Base-by-base conservation (phyloP, 2,797 vertebrate species). In the Microctenopoma stevenorrisi region DNA sequence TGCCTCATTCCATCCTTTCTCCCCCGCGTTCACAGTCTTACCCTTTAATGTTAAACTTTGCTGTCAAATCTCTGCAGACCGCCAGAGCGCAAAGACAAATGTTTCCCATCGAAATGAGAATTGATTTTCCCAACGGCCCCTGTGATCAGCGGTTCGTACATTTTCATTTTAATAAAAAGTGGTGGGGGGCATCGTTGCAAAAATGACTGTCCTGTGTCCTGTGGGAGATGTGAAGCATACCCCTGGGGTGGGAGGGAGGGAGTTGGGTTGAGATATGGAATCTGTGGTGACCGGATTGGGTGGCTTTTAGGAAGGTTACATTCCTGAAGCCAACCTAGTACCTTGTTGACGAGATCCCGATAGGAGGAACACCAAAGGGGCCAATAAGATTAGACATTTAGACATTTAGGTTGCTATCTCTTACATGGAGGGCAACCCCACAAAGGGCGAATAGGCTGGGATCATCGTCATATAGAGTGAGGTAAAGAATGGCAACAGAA, bases 71-170 rank as follows among this genome's bases (percentile, higher is more conserved):
- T 73, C 60, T 1, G 2, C 26, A 18, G 74, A 63, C 76, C 56
- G 46, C 59, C 53, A n/a, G 75, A 88, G 88, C 67, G 7, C 78
- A 83, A 90, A 93, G 90, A 93, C 85, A 88, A 93, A 92, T 91
- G 90, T 89, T 91, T 91, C 85, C 88, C 81, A 7, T 89, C 55
- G 40, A 88, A 92, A 91, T 92, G 85, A 90, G 86, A 93, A 92
- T 93, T 85, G 88, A 91, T 93, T 92, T 92, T 89, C 83, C 76
- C 83, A 68, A 48, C 30, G 59, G 84, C 64, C 62, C 71, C 64
- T 13, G 54, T 86, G 90, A 91, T 93, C 90, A 91, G 78, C 22
- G 18, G 64, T 81, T 87, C 60, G 61, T 88, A 79, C 82, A 60
- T 90, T 92, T 88, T 84, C 69, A 85, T 86, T 86, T 83, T 42